Percentiles rank a stretch among this genome's conserved stretches.
phyloP scores from a whole-genome alignment of 2,797 vertebrate genomes.

The Erethizon dorsatum region DNA sequence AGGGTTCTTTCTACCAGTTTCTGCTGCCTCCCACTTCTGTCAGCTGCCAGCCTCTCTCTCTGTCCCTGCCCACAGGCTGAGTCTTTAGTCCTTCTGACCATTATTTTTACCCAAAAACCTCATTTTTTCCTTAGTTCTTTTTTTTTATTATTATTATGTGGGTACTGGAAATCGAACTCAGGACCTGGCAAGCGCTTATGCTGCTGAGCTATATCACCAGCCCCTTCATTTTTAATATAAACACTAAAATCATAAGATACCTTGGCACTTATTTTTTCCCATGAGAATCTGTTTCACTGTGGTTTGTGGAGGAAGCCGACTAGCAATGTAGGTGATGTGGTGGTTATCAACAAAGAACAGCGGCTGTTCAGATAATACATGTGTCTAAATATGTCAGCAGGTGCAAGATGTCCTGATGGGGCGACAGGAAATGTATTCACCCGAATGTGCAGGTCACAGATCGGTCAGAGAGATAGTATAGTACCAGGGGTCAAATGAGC shows the following conservation, averaged over 20 bases:
- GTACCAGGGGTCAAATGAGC: constrained; percentile 73
- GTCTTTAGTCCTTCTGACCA: neutral
- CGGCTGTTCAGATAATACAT: constrained; percentile 83
- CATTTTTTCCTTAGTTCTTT: too few relatives aligned
- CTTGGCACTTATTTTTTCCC: constrained; percentile 86
- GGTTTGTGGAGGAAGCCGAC: constrained; percentile 92
- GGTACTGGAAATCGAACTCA: too few relatives aligned
- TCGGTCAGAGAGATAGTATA: constrained; percentile 85
- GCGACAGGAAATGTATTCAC: constrained; percentile 88
- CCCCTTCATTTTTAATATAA: constrained; percentile 41
- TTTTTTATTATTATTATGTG: too few relatives aligned
- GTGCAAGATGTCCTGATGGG: constrained; percentile 85
- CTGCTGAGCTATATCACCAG: too few relatives aligned
- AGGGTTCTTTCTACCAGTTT: neutral
- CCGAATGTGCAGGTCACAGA: constrained; percentile 86
- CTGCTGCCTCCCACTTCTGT: neutral
- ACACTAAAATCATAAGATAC: constrained; percentile 36
- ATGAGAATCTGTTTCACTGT: constrained; percentile 90
- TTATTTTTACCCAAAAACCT: constrained; percentile 22
- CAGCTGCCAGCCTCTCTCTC: neutral
- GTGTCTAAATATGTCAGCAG: constrained; percentile 86
- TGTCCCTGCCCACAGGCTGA: neutral
- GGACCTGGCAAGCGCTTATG: too few relatives aligned
- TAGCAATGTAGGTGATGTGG: constrained; percentile 87
- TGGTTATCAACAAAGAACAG: constrained; percentile 86